A percentile compares a stretch with the other conserved stretches of the same genome.
Conservation (phyloP, 2,113 vertebrate species). For the Passer montanus region DNA sequence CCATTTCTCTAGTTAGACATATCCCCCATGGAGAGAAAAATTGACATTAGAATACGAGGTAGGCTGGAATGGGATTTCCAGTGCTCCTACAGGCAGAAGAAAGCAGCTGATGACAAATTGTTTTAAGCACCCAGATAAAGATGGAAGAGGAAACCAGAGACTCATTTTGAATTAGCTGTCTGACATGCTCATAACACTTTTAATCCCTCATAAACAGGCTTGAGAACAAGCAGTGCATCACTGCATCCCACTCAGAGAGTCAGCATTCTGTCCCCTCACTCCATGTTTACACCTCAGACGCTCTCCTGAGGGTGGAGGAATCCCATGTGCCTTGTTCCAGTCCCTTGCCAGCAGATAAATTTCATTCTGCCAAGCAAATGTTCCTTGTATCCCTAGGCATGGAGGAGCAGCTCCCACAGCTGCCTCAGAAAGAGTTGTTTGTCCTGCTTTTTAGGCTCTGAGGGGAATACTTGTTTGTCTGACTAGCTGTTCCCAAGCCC, state of each 20-base stretch:
- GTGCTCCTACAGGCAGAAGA: background rate
- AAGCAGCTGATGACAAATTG: background rate
- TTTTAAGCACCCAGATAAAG: background rate
- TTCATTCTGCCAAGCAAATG: background rate
- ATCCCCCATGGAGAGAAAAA: background rate
- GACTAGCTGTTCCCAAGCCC: background rate
- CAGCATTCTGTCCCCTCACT: background rate
- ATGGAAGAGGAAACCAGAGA: background rate
- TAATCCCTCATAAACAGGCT: background rate
- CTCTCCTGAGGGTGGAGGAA: background rate
- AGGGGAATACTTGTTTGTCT: background rate
- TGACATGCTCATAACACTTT: background rate
- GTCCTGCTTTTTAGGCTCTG: background rate
- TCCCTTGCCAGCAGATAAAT: background rate
- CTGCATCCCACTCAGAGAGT: background rate
- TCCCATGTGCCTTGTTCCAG: background rate
- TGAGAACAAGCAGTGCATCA: background rate
- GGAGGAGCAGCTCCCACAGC: background rate
- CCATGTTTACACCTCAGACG: background rate
- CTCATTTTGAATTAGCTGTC: background rate
- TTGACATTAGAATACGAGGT: accelerated
- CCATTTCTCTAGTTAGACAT: background rate
- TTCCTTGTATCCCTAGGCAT: background rate
- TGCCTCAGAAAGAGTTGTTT: background rate
- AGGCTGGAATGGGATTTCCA: background rate